Base-by-base conservation (phyloP, 2,797 vertebrate genomes). In the Atherinosoma microstoma region DNA sequence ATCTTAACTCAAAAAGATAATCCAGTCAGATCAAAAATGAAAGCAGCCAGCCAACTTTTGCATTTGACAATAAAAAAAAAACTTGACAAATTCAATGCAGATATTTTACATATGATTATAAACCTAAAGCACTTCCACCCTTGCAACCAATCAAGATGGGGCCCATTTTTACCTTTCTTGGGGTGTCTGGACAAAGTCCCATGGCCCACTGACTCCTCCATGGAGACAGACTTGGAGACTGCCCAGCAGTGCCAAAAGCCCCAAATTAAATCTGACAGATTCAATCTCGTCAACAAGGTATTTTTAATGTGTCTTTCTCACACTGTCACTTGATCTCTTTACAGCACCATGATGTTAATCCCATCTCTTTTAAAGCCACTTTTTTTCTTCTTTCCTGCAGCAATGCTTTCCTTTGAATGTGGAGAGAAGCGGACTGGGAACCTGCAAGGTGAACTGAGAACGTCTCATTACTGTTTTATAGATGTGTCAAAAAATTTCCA, bases 221-320 rank as follows among this genome's bases (percentile, higher is more conserved):
- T 84, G 78, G 84, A 91, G 89, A 92, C 82, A 91, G 83, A 87
- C 87, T 91, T 94, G 94, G 93, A 90, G 42, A 24, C 27, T 9
- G 22, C 90, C 94, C 93, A 94, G 85, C 78, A 27, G 24, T 27
- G 82, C 78, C 88, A 88, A 85, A 92, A 75, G 77, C 75, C 70
- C 83, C 61, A 84, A 93, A 93, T 92, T 89, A 91, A 91, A 92
- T 85, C 83, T 93, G 93, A 94, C 93, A 90, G 84, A 64, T 89
- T 89, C 88, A 85, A 86, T 92, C 89, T 91, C 80, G 58, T 93
- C 91, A 91, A 75, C 62, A 22, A 75, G 67, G 58, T 72, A 34
- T 84, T 82, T 84, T 84, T 75, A 83, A 85, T 80, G 75, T 78
- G 78, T 79, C 68, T 87, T 71, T 84, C 80, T 89, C 79, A 71